These are phyloP conservation scores for Eira barbara DNA, from an alignment of 2,113 vertebrate genomes.

Conservation along the genomic window DNA sequence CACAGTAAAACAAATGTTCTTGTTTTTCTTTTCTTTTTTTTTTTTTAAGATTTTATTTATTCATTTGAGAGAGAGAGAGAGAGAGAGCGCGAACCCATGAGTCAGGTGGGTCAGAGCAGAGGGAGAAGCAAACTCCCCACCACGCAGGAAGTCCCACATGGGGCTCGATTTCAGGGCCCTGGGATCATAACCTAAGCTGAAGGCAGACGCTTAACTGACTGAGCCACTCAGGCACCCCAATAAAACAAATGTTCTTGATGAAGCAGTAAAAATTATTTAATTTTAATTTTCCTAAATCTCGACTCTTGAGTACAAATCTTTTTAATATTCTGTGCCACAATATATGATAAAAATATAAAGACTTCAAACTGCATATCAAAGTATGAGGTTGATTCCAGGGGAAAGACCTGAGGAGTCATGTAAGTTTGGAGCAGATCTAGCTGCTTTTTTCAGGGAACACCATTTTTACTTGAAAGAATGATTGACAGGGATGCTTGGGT, in stretches of 20 bases:
- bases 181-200: neutral
- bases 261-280: neutral
- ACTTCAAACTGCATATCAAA: neutral
- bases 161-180: neutral
- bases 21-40: too few relatives aligned
- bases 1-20: neutral
- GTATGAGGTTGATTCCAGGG: neutral
- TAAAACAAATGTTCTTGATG: neutral
- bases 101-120: too few relatives aligned
- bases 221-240: neutral
- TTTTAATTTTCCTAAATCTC: neutral
- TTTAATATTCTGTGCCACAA: neutral
- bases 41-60: too few relatives aligned
- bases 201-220: neutral
- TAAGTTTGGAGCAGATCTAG: neutral
- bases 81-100: too few relatives aligned
- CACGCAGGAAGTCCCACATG: neutral
- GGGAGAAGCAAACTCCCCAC: too few relatives aligned
- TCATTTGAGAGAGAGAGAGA: too few relatives aligned
- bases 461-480: constrained; percentile 21
- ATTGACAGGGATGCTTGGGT: neutral
- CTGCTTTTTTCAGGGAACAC: neutral
- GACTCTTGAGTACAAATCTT: neutral
- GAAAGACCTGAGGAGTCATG: neutral
- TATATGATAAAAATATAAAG: neutral